Evolutionary conservation across 2,113 vertebrate species (phyloP), one percentile per base, ranked within the genome.

Genomic region (Anolis carolinensis): DNA sequence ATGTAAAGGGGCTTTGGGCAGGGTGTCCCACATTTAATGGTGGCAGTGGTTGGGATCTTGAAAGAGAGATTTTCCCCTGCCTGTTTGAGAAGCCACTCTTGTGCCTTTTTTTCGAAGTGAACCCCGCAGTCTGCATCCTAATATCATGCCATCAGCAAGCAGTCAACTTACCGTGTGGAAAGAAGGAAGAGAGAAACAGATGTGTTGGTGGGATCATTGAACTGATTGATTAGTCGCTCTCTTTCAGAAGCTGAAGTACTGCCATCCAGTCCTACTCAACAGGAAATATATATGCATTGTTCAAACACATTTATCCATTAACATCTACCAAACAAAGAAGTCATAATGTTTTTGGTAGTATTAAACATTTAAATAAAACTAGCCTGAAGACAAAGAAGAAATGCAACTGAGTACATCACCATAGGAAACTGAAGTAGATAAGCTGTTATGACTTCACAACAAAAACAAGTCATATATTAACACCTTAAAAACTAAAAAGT

Each of bases 221-320:
- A 99, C 95, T 99, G 98, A 94, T 99, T 99, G 92, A 99, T 99
- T 83, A 99, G 97, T 39, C 98, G 95, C 71, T 99, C 99, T 93
- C 99, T 97, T 94, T 99, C 99, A 0, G 98, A 98, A 71, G 98
- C 97, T 62, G 99, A 99, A 23, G 98, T 99, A 91, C 99, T 98
- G 67, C 99, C 98, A 95, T 99, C 98, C 92, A 99, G 90, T 87
- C 99, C 99, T 99, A 91, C 82, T 32, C 16, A 27, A 85, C 86
- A 63, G 65, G 73, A 91, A 90, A 87, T 36, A 79, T 78, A 59
- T 34, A 88, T 3, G n/a, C 0, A 0, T 52, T 76, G 85, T 62
- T 73, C 21, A 65, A 50, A 79, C 30, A 59, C 16, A 2, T 2
- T 18, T 62, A 39, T 11, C 11, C 80, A 2, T 21, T 59, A 4